Percentiles rank a stretch among this genome's conserved stretches.
phyloP scores from a whole-genome alignment of 2,888 invertebrate species.

The Cephus sareptanus region DNA sequence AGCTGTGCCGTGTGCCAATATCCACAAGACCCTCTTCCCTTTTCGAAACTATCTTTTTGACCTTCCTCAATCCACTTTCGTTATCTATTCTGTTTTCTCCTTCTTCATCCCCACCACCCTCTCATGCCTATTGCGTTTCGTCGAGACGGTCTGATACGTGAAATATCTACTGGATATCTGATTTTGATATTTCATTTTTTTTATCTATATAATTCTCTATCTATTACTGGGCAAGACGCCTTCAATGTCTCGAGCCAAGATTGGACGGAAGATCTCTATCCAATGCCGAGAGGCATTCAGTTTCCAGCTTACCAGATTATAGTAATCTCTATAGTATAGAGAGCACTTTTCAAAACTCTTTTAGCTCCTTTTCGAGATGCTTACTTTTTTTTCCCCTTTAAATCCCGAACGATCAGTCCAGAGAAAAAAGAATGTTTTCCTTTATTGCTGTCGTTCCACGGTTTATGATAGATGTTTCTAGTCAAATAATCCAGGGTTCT shows the following conservation, averaged over 20 bases:
- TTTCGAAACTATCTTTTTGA: neutral
- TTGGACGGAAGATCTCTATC: neutral
- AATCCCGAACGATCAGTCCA: neutral
- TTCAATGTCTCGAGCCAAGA: neutral
- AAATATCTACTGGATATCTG: neutral
- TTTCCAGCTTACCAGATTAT: neutral
- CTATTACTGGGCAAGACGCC: neutral
- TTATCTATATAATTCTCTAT: neutral
- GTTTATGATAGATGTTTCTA: neutral
- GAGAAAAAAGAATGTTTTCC: neutral
- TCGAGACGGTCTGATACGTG: neutral
- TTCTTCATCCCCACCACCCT: neutral
- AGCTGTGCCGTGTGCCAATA: conserved; percentile 10
- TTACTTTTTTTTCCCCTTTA: neutral
- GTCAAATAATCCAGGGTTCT: neutral
- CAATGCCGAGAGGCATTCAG: neutral
- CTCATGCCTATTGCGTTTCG: neutral
- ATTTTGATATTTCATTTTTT: neutral
- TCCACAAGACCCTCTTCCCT: neutral
- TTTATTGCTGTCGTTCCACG: neutral
- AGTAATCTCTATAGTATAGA: neutral
- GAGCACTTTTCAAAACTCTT: neutral
- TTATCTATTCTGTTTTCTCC: too few species aligned
- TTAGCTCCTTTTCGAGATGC: neutral
- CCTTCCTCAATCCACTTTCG: neutral